Conservation (phyloP, 2,113 vertebrate genomes). For the Anguilla japonica region DNA sequence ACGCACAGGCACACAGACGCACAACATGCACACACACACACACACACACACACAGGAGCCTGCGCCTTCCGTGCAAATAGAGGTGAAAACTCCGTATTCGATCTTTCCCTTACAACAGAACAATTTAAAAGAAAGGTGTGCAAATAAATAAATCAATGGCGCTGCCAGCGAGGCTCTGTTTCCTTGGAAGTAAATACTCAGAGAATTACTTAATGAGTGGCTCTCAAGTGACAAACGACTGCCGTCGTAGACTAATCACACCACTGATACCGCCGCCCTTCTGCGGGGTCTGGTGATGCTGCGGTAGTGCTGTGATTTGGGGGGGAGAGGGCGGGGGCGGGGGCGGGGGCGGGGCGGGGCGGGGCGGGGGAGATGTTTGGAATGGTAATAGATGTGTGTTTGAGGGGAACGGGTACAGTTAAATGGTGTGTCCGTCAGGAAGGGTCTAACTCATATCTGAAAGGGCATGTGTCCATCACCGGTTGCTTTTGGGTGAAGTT, state of each 20-base stretch:
- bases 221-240: slow-evolving; percentile 72
- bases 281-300: neutral
- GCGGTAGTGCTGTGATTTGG: no score
- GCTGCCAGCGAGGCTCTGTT: slow-evolving; percentile 41
- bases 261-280: slow-evolving; percentile 42
- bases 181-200: slow-evolving; percentile 63
- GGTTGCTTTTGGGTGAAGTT: no score
- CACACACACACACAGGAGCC: neutral
- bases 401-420: neutral
- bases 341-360: no score
- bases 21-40: neutral
- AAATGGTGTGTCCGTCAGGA: no score
- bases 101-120: slow-evolving; percentile 36
- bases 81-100: slow-evolving; percentile 47
- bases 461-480: no score
- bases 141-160: slow-evolving; percentile 64
- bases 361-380: neutral
- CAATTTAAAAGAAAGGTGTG: slow-evolving; percentile 49
- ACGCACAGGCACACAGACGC: neutral
- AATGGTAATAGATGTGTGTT: neutral
- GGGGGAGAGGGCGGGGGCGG: no score
- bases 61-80: slow-evolving; percentile 17
- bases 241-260: slow-evolving; percentile 69
- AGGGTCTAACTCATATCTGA: no score
- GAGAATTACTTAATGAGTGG: slow-evolving; percentile 68